phyloP scores from a whole-genome alignment of 2,797 vertebrate genomes.

The Jordanella pulchra region DNA sequence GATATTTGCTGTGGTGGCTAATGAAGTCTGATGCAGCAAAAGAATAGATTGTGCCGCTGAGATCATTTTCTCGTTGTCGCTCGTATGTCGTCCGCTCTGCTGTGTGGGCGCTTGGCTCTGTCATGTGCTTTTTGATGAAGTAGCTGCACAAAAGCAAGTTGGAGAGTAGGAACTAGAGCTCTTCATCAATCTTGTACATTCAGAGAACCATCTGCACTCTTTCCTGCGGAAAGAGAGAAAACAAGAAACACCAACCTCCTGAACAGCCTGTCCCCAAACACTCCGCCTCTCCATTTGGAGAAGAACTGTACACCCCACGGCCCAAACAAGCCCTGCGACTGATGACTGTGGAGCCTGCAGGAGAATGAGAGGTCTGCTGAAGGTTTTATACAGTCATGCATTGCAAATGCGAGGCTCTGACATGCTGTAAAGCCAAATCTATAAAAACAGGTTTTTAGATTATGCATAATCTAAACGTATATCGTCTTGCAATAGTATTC shows the following conservation, averaged over 20 bases:
- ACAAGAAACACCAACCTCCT: conserved; percentile 44
- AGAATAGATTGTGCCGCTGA: conserved; percentile 18
- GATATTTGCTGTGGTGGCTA: conserved; percentile 1
- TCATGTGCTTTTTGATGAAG: conserved; percentile 61
- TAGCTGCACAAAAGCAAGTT: conserved; percentile 44
- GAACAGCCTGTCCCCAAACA: conserved; percentile 48
- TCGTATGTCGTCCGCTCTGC: conserved; percentile 37
- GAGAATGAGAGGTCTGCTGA: not conserved
- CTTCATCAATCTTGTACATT: conserved; percentile 54
- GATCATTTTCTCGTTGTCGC: conserved; percentile 31
- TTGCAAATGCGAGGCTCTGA: not conserved
- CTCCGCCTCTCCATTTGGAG: conserved; percentile 44
- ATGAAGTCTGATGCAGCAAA: conserved; percentile 22
- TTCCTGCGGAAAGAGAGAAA: not conserved
- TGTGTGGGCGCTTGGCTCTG: conserved; percentile 54
- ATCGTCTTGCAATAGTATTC: not conserved
- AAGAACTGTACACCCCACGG: not conserved
- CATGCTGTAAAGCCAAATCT: not conserved
- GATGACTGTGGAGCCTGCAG: conserved; percentile 10
- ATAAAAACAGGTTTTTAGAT: not conserved
- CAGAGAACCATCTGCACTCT: conserved; percentile 54
- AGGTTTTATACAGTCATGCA: conserved; percentile 13
- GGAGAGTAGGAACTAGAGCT: conserved; percentile 13
- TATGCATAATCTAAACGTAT: not conserved
- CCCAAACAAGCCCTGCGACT: conserved; percentile 12